Conservation (phyloP, 2,888 invertebrate genomes). For the Neoscelio sp. region DNA sequence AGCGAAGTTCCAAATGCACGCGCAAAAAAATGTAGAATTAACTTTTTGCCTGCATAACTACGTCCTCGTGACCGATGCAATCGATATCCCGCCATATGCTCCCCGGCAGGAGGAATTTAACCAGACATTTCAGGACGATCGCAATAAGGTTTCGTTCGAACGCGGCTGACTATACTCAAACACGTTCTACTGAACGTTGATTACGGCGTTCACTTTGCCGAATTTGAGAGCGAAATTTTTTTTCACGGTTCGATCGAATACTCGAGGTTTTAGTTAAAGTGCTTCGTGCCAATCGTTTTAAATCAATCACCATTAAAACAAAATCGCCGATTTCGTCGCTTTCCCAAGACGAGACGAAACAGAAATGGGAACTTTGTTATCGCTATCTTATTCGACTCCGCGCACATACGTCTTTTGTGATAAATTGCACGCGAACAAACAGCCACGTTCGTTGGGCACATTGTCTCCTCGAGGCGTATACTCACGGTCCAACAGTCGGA, state of each 20-base stretch:
- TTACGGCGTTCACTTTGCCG: conserved; percentile 1
- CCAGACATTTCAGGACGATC: conserved; percentile 23
- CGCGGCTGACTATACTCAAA: conserved; percentile 47
- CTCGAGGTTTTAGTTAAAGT: no score
- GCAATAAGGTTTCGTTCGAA: conserved; percentile 40
- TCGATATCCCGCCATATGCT: conserved; percentile 51
- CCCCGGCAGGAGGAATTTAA: conserved; percentile 15
- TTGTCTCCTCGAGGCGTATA: conserved; percentile 39
- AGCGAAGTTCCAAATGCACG: conserved; percentile 34
- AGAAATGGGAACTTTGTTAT: conserved; percentile 14
- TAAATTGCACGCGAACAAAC: conserved; percentile 52
- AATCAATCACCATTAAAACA: no score
- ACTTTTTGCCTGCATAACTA: conserved; percentile 44
- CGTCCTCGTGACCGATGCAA: conserved; percentile 44
- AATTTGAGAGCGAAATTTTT: no score
- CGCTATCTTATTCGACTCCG: conserved; percentile 32
- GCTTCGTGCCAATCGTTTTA: no score
- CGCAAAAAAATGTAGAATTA: conserved; percentile 39
- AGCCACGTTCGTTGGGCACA: conserved; percentile 16
- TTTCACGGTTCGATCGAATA: no score
- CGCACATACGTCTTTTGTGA: conserved; percentile 43
- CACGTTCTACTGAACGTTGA: conserved; percentile 34
- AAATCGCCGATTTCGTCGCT: not conserved
- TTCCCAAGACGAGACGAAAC: not conserved
- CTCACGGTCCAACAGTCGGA: conserved; percentile 33